Evolutionary conservation across 2,888 invertebrate genomes (phyloP).

Genomic region (Conops quadrifasciatus): DNA sequence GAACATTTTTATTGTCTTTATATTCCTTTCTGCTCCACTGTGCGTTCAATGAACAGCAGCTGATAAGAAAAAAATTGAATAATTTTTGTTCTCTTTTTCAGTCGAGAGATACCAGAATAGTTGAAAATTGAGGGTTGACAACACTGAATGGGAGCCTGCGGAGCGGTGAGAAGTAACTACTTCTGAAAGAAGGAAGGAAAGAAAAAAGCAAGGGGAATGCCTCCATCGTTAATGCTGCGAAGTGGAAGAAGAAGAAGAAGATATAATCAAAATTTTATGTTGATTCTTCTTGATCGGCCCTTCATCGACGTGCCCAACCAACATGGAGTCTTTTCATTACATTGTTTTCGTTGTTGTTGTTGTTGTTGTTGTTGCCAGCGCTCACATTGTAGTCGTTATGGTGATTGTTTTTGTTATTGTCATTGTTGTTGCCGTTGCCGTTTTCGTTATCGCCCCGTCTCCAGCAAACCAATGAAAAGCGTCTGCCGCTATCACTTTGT

Average conservation of each 20-base stretch:
- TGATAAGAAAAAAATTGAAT: background rate
- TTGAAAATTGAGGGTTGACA: background rate
- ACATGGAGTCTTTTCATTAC: no score
- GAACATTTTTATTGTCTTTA: background rate
- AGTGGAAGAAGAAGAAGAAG: background rate
- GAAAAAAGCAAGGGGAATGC: background rate
- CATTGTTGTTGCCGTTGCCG: slow-evolving; percentile 21
- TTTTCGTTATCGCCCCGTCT: background rate
- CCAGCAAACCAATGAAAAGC: slow-evolving; percentile 28
- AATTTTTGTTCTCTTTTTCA: background rate
- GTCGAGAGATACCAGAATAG: background rate
- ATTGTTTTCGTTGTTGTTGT: slow-evolving; percentile 3
- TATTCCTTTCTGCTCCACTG: background rate
- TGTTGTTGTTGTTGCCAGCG: background rate
- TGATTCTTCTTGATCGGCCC: slow-evolving; percentile 4
- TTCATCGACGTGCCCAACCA: background rate
- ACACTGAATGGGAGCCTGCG: no score
- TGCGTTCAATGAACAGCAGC: background rate
- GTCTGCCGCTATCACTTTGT: slow-evolving; percentile 9
- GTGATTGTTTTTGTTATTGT: slow-evolving; percentile 10
- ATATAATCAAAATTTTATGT: background rate
- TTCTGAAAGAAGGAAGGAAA: background rate
- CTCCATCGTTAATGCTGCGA: background rate
- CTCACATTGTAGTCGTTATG: background rate
- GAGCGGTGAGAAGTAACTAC: background rate